Conservation (phyloP, 2,888 invertebrate species). For the Phasia obesa region DNA sequence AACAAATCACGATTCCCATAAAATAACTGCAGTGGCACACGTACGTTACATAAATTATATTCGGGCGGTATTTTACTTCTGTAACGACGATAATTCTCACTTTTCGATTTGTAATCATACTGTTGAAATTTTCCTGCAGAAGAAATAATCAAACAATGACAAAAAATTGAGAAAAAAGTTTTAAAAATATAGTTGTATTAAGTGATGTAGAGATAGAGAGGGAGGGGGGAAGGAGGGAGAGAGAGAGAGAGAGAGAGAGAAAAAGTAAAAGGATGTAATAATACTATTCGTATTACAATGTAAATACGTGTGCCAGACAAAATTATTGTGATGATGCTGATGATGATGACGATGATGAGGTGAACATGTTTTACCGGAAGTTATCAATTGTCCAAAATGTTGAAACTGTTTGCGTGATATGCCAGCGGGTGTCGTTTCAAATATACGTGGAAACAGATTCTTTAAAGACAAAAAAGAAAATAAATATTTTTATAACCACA, state of each 20-base stretch:
- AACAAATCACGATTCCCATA: conserved; percentile 78
- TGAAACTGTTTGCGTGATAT: conserved; percentile 79
- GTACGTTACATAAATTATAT: conserved; percentile 78
- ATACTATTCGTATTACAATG: conserved; percentile 19
- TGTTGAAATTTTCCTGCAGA: conserved; percentile 78
- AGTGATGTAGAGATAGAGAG: no score
- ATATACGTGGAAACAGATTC: conserved; percentile 78
- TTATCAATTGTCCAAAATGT: conserved; percentile 80
- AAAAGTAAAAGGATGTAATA: conserved; percentile 2
- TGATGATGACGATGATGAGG: conserved; percentile 16
- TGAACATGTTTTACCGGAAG: conserved; percentile 76
- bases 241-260: neutral
- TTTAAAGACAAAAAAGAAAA: conserved; percentile 58
- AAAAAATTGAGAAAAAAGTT: neutral
- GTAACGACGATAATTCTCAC: conserved; percentile 76
- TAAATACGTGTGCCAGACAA: conserved; percentile 37
- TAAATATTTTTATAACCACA: neutral
- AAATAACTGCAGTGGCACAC: conserved; percentile 78
- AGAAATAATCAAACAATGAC: conserved; percentile 17
- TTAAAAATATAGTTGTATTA: neutral
- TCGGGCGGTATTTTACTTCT: conserved; percentile 77
- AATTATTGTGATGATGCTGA: conserved; percentile 9
- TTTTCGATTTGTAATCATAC: conserved; percentile 77
- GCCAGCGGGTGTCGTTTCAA: conserved; percentile 80
- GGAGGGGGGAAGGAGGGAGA: no score